A percentile compares a stretch with the other conserved stretches of the same genome.
Evolutionary conservation across 1,140 invertebrate genomes (phyloP).

Genomic region (Meloidogyne exigua): DNA sequence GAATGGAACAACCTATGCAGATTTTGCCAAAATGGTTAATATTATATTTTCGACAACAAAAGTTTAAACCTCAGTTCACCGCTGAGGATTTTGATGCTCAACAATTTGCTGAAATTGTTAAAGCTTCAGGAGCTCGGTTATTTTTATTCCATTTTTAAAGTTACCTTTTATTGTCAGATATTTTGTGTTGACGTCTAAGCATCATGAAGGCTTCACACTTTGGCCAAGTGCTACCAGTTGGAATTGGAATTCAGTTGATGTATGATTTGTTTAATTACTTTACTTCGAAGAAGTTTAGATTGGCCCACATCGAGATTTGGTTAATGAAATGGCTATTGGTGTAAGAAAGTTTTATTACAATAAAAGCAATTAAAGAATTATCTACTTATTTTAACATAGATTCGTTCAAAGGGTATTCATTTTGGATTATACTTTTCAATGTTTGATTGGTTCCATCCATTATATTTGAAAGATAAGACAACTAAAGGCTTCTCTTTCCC

Average conservation of each 20-base stretch:
- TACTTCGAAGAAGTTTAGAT: background rate
- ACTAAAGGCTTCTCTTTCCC: constrained; percentile 23
- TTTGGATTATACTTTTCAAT: constrained; percentile 67
- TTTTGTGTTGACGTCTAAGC: constrained; percentile 85
- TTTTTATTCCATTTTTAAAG: background rate
- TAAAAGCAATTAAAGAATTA: too few species aligned
- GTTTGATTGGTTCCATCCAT: constrained; percentile 65
- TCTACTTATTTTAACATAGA: too few species aligned
- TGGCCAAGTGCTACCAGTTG: constrained; percentile 83
- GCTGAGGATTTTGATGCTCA: constrained; percentile 54
- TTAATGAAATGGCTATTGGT: constrained; percentile 68
- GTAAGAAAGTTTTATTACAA: too few species aligned
- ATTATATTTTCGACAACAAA: constrained; percentile 27
- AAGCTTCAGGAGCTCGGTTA: constrained; percentile 52
- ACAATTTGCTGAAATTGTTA: constrained; percentile 49
- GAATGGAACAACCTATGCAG: constrained; percentile 71
- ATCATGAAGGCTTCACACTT: constrained; percentile 86
- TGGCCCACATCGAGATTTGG: constrained; percentile 78
- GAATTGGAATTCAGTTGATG: constrained; percentile 84
- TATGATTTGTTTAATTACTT: constrained; percentile 56
- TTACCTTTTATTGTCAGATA: constrained; percentile 66
- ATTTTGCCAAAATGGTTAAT: constrained; percentile 70
- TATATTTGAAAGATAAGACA: constrained; percentile 35
- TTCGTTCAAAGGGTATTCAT: constrained; percentile 56
- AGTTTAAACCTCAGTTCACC: constrained; percentile 46